Conservation (phyloP, 1,140 invertebrate species). For the Eriosoma lanigerum region DNA sequence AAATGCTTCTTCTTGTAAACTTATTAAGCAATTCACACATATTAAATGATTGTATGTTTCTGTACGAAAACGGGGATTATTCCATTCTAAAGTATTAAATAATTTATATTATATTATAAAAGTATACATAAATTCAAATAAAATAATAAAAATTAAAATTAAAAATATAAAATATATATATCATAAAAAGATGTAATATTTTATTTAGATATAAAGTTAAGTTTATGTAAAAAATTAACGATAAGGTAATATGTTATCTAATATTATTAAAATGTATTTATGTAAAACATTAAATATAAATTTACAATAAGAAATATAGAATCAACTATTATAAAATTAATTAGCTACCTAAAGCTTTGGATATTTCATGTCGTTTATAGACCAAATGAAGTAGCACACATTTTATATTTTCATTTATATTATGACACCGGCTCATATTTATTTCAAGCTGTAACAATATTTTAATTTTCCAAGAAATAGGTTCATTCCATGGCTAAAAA, state of each 20-base stretch:
- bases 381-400: conserved; percentile 12
- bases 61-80: conserved; percentile 53
- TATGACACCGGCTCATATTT: conserved; percentile 45
- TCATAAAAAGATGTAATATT: too few relatives aligned
- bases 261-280: too few relatives aligned
- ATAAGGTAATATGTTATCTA: too few relatives aligned
- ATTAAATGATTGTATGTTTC: conserved; percentile 54
- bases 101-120: not conserved
- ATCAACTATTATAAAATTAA: not conserved
- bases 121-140: too few relatives aligned
- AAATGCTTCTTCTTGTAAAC: conserved; percentile 64
- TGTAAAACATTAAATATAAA: too few relatives aligned
- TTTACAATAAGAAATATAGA: too few relatives aligned
- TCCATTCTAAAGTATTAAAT: conserved; percentile 52
- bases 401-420: conserved; percentile 37
- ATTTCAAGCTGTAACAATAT: conserved; percentile 59
- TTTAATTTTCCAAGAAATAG: conserved; percentile 56
- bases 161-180: too few relatives aligned
- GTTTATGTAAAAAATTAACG: too few relatives aligned
- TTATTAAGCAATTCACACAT: conserved; percentile 60
- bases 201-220: too few relatives aligned
- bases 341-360: conserved; percentile 1
- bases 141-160: too few relatives aligned
- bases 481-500: conserved; percentile 55
- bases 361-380: conserved; percentile 36